Percentiles rank a stretch among this genome's conserved stretches.
Conservation (phyloP, 1,140 invertebrate species). For the Muscidifurax raptorellus region DNA sequence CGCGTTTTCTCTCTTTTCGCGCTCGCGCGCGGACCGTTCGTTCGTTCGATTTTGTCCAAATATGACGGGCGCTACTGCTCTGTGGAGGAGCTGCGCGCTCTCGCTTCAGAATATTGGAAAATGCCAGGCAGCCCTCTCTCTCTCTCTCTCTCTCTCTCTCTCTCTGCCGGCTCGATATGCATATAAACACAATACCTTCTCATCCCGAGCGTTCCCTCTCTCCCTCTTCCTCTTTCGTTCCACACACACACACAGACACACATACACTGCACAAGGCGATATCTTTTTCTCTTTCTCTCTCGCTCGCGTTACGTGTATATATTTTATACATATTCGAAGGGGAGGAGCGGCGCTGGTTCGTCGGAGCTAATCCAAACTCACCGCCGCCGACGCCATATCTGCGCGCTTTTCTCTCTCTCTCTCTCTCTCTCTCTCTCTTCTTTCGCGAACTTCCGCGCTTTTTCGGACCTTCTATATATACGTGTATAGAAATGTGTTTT, state of each 20-base stretch:
- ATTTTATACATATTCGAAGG: conserved; percentile 64
- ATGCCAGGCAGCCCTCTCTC: conserved; percentile 57
- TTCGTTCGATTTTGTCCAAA: conserved; percentile 71
- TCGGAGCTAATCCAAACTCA: conserved; percentile 25
- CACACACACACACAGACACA: conserved; percentile 1
- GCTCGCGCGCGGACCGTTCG: conserved; percentile 60
- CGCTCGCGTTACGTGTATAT: conserved; percentile 63
- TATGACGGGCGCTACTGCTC: conserved; percentile 64
- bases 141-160: not conserved
- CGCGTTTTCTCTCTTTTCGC: conserved; percentile 53
- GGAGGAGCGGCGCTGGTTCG: not conserved
- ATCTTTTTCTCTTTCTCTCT: conserved; percentile 30
- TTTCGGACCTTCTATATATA: not conserved
- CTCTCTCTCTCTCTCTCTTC: not conserved
- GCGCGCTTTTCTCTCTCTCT: not conserved
- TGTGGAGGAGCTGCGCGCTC: conserved; percentile 56
- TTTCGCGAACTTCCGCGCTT: not conserved
- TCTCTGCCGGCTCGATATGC: conserved; percentile 59
- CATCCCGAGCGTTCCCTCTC: conserved; percentile 40
- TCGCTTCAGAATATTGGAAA: conserved; percentile 70
- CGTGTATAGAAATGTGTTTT: not conserved
- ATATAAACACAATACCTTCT: conserved; percentile 69
- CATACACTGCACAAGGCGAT: no score
- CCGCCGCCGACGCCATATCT: not conserved
- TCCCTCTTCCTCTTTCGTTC: not conserved